Conservation (phyloP, 2,113 vertebrate species). For the Neoarius graeffei region DNA sequence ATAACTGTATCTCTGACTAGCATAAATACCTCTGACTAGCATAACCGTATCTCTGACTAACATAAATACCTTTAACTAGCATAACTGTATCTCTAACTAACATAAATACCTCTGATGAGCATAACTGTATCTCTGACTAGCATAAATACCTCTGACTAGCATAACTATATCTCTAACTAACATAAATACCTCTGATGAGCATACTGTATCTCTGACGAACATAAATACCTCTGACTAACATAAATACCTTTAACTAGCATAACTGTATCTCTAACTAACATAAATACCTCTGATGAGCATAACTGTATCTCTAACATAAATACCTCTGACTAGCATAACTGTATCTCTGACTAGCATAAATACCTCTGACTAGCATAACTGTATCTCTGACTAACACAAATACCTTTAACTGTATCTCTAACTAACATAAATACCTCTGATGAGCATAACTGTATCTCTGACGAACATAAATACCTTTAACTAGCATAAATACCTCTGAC, state of each 20-base stretch:
- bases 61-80: neutral
- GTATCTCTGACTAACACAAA: no score
- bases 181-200: no score
- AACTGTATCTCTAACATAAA: neutral
- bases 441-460: no score
- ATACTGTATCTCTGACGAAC: neutral
- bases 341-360: neutral
- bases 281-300: neutral
- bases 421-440: no score
- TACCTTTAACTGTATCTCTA: no score
- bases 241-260: no score
- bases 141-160: neutral
- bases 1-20: no score
- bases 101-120: neutral
- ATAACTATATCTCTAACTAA: neutral
- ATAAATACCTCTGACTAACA: no score
- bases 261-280: no score
- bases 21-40: neutral
- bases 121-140: neutral
- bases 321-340: neutral
- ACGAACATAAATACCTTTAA: no score
- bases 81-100: neutral
- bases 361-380: no score
- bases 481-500: no score
- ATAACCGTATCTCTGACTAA: neutral